Evolutionary conservation across 2,113 vertebrate species (phyloP).

Genomic region (Gopherus evgoodei): DNA sequence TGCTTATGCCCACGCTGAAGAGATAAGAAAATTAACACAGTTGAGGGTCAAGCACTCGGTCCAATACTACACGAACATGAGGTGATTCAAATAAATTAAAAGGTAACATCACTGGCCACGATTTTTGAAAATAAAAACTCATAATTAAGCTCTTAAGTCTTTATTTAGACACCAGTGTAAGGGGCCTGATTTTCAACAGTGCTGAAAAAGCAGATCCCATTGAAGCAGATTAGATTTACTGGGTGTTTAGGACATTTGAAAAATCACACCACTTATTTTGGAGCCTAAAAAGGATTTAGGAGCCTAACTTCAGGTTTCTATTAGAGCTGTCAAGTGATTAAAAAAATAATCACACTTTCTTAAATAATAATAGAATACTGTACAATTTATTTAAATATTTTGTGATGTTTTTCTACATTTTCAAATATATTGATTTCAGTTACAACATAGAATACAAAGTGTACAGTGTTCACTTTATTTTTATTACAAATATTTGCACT

Average conservation of each 20-base stretch:
- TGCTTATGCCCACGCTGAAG: not conserved
- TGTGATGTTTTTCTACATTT: no score
- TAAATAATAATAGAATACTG: no score
- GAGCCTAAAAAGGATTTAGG: conserved; percentile 5
- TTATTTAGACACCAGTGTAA: not conserved
- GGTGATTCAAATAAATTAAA: not conserved
- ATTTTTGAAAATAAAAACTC: fast-evolving
- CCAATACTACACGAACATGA: not conserved
- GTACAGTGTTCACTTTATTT: no score
- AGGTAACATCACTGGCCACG: not conserved
- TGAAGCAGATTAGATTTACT: not conserved
- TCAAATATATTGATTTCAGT: no score
- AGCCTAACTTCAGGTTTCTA: not conserved
- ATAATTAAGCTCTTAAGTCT: not conserved
- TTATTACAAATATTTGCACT: no score
- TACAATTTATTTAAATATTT: no score
- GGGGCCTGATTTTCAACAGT: not conserved
- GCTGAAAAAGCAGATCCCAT: not conserved
- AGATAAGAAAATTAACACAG: not conserved
- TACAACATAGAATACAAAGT: no score
- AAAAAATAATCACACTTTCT: no score
- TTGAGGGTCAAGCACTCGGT: not conserved
- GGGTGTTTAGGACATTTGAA: not conserved
- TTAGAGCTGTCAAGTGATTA: no score
- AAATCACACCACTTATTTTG: not conserved